Evolutionary conservation across 2,888 invertebrate genomes (phyloP), one percentile per base, ranked within the genome.

Genomic region (Barypeithes pellucidus): DNA sequence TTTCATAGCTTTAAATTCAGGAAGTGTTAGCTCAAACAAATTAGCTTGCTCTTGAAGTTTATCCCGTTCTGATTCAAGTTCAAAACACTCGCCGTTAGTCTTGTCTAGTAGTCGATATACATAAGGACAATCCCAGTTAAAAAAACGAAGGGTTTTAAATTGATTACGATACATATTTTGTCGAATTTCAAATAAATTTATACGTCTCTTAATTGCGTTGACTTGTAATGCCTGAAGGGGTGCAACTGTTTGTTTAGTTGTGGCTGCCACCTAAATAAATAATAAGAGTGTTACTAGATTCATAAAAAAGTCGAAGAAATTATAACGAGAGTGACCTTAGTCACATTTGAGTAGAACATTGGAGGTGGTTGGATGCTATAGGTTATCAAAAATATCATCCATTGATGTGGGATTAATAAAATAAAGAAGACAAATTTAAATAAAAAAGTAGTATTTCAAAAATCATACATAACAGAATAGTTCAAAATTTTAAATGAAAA

Each of bases 201-300:
- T 92, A 66, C 95, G 91, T 83, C 94, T 94, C 72, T 95, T 92
- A 78, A 98, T 93, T 61, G 95, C 92, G 68, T 94, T 93, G 0
- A 96, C 95, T 86, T 98, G 97, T 73, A 92, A 92, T 3, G 95
- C 93, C 85, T 97, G 95, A 74, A 97, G 88, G 16, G 98, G 97
- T 0, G 93, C 94, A 43, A 97, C 95, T 57, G 91, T 89, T 84
- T 96, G 95, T 85, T 95, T 96, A 60, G 95, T 92, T 63, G 92
- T 90, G 1, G 94, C 91, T 0, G 95, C 93, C 72, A 93, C 82
- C 84, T 84, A 70, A 60, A 77, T 68, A 36, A n/a, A n/a, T n/a
- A n/a, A n/a, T n/a, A n/a, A n/a, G n/a, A 8, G 12, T 39, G 1
- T 39, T 39, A 29, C 8, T 29, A 29, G 1, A 5, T 29, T n/a